Base-by-base conservation (phyloP, 1,140 invertebrate genomes). In the Bactericera cockerelli region DNA sequence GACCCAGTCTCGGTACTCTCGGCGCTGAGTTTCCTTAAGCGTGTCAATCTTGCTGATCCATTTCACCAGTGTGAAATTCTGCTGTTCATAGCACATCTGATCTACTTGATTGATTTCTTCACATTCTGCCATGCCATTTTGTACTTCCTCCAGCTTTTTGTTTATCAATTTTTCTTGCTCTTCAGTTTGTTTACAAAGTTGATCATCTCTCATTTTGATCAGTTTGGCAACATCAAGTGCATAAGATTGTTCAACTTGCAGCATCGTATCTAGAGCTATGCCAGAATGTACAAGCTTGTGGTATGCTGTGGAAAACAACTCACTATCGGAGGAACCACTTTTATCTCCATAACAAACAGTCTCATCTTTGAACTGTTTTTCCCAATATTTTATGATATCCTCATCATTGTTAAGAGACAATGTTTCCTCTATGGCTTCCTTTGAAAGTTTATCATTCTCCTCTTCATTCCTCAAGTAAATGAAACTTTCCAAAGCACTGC, bases 231-330 rank as follows among this genome's bases (percentile, higher is more conserved):
- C 79, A 59, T 81, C 80, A 60, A 81, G 74, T n/a, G 84, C 82
- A 73, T 83, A 87, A 26, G 81, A 80, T 66, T 86, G 82, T 70
- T 90, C 87, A 38, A 86, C 78, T 69, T 86, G 81, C 24, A 89
- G 71, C 62, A 91, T 81, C 0, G 82, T 81, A 65, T 86, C 82
- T 19, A 89, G 67, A 3, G 84, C 84, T 10, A 58, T 55, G 2
- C 86, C 84, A 0, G 87, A 89, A 69, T 90, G 87, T 3, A 89
- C 85, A 36, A 91, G 69, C 65, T 80, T 79, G 68, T 89, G 86
- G 72, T 89, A 90, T 33, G 86, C 84, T 10, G 82, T 80, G 19
- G 85, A 81, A 74, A 87, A 86, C 16, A 90, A 72, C 68, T 84
- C 81, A 67, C 86, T 81, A 69, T 86, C 82, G 0, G 82, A 81